Evolutionary conservation across 2,113 vertebrate genomes (phyloP), one percentile per base, ranked within the genome.

Genomic region (Myxocyprinus asiaticus): DNA sequence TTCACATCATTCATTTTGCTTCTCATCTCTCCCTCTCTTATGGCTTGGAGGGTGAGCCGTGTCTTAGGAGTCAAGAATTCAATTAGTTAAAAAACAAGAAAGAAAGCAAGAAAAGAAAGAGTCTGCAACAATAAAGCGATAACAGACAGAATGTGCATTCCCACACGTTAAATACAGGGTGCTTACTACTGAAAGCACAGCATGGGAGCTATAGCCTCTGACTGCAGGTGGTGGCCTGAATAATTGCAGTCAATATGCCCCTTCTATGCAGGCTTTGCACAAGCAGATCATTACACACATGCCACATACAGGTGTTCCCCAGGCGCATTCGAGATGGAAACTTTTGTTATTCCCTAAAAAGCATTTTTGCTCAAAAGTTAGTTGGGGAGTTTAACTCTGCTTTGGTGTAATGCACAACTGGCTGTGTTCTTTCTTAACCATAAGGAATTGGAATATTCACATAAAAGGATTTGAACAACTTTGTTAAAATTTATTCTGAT

Each of bases 11-110:
- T 94, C 93, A 94, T 88, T 88, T 88, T 88, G 87, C 87, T 67
- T 79, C 68, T 67, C 75, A 65, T 78, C 73, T 66, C 53, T 70
- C 78, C 76, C 83, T 78, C 86, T 90, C 87, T 88, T 86, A 72
- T 75, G 86, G 90, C 88, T 92, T 92, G 90, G 93, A 86, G 83
- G 81, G 81, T 67, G 45, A 84, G 8, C 89, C 91, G 91, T 87
- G 91, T 95, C 89, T 95, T 92, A 92, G 88, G 93, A 96, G 95
- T 96, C 93, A 95, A 94, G 94, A 95, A 88, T 97, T 95, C 97
- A 97, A 96, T 98, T 97, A 97, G 96, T 96, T 90, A 89, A 90
- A 90, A 89, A 89, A 84, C 85, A 86, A 88, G 50, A 67, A 71
- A 79, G 62, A 82, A 78, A 80, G 76, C 64, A 70, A 77, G 88